A percentile compares a stretch with the other conserved stretches of the same genome.
These are phyloP conservation scores for Sialia sialis DNA, from an alignment of 2,113 vertebrate genomes.

Conservation along the genomic window DNA sequence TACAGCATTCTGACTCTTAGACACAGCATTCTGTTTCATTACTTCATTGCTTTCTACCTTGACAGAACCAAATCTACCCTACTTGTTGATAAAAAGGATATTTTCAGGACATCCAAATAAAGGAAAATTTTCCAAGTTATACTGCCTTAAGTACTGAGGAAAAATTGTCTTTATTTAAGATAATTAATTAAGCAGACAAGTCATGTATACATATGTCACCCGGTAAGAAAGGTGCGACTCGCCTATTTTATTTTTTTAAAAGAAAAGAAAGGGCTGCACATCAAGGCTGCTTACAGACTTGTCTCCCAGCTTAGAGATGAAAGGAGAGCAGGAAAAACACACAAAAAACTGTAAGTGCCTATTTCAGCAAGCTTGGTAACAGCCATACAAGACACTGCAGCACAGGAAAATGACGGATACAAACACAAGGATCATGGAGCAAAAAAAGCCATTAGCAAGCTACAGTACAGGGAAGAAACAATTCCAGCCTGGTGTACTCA, in stretches of 20 bases:
- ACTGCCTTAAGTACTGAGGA: neutral
- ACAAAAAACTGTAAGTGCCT: neutral
- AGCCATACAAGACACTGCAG: neutral
- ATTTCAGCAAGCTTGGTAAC: neutral
- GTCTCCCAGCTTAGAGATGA: neutral
- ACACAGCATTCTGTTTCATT: fast-evolving
- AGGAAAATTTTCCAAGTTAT: neutral
- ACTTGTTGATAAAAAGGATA: neutral
- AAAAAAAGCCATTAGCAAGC: neutral
- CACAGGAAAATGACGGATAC: neutral
- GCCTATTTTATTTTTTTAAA: fast-evolving
- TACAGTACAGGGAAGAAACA: neutral
- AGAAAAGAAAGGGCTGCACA: neutral
- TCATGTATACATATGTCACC: neutral
- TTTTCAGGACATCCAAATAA: neutral
- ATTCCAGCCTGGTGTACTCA: neutral
- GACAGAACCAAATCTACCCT: neutral
- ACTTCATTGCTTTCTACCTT: neutral
- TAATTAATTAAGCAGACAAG: neutral
- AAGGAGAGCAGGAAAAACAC: neutral
- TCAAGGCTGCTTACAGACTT: neutral
- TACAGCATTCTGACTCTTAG: neutral
- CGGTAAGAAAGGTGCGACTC: neutral
- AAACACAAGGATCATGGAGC: neutral
- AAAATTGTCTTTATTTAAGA: neutral